These are phyloP conservation scores for Meriones unguiculatus DNA, from an alignment of 2,113 vertebrate genomes.

Conservation along the genomic window DNA sequence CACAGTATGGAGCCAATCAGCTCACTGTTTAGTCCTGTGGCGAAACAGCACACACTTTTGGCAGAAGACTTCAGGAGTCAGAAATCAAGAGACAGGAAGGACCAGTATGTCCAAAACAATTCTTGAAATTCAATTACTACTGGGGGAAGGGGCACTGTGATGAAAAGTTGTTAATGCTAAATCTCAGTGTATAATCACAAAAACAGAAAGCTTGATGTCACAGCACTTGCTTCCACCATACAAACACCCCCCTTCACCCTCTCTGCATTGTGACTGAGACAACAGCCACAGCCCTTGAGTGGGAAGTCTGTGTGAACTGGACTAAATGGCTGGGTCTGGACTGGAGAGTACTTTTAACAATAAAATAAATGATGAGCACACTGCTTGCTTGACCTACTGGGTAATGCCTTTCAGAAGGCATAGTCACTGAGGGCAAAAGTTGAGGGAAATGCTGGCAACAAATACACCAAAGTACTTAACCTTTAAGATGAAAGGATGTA, in stretches of 20 bases:
- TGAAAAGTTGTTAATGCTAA: background rate
- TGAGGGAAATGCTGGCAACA: background rate
- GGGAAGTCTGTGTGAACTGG: background rate
- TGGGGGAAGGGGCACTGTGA: background rate
- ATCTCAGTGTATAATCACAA: background rate
- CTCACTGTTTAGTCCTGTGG: background rate
- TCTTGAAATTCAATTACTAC: constrained; percentile 30
- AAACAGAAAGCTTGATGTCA: background rate
- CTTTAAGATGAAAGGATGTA: background rate
- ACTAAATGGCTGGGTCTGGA: background rate
- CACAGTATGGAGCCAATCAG: background rate
- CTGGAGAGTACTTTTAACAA: background rate
- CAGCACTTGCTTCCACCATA: background rate
- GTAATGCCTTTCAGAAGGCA: background rate
- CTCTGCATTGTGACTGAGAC: background rate
- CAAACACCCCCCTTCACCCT: background rate
- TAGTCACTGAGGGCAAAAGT: background rate
- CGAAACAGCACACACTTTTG: background rate
- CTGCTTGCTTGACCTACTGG: background rate
- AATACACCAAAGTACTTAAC: background rate
- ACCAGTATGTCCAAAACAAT: background rate
- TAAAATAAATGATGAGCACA: background rate
- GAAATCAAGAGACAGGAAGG: background rate
- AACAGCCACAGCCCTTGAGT: background rate
- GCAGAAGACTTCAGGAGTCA: too few relatives aligned